phyloP scores from a whole-genome alignment of 2,113 vertebrate genomes.

The Cairina moschata region DNA sequence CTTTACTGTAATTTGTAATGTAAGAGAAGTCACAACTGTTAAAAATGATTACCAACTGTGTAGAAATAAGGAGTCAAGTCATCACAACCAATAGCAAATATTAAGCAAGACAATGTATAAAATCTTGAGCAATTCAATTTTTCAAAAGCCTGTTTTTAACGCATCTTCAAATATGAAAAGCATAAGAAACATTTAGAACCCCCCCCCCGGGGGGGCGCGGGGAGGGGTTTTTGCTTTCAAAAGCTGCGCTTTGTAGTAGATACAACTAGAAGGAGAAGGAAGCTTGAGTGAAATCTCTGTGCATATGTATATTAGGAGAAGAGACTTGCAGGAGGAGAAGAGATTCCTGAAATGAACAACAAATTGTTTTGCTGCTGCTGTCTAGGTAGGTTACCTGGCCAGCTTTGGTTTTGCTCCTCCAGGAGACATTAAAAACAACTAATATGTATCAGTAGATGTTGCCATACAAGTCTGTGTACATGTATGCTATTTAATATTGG shows the following conservation, averaged over 20 bases:
- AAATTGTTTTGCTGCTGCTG: background rate
- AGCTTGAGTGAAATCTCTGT: background rate
- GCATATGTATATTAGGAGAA: background rate
- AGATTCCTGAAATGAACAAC: background rate
- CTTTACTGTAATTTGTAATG: background rate
- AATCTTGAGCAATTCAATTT: too few species aligned
- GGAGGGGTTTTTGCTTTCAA: background rate
- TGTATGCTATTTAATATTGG: background rate
- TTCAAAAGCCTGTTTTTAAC: slow-evolving; percentile 11
- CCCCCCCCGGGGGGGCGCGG: too few species aligned
- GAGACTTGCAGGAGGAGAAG: background rate
- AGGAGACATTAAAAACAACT: background rate
- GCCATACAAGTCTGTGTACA: background rate
- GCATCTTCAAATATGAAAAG: background rate
- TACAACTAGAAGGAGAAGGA: background rate
- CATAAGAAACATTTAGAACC: background rate
- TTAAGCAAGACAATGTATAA: background rate
- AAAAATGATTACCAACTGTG: background rate
- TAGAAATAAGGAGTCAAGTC: background rate
- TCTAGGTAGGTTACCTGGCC: background rate
- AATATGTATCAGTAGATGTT: background rate
- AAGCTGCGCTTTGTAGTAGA: background rate
- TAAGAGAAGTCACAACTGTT: background rate
- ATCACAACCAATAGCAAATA: background rate
- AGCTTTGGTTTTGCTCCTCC: background rate